Evolutionary conservation across 2,888 invertebrate species (phyloP).

Genomic region (Athrips mouffetella): DNA sequence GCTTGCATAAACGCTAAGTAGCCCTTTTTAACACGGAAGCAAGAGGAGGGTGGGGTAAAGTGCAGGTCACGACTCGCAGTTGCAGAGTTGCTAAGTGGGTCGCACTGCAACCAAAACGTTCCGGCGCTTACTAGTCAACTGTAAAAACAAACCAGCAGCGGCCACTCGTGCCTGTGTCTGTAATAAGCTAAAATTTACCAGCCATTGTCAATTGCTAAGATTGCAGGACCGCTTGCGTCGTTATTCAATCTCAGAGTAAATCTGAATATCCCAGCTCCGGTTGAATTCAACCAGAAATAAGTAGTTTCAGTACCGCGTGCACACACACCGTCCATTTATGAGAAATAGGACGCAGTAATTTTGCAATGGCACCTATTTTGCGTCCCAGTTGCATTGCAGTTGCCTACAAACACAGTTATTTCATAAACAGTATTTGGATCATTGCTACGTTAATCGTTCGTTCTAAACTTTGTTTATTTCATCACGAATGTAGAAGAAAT

Average conservation of each 20-base stretch:
- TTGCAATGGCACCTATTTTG: conserved; percentile 25
- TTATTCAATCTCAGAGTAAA: conserved; percentile 27
- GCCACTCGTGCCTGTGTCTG: conserved; percentile 14
- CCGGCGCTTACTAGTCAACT: conserved; percentile 21
- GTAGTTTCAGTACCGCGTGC: conserved; percentile 21
- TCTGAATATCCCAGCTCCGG: conserved; percentile 13
- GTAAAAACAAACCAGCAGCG: neutral
- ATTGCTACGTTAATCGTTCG: neutral
- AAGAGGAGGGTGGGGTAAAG: neutral
- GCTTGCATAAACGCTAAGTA: conserved; percentile 8
- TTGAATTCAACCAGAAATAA: conserved; percentile 30
- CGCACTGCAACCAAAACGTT: conserved; percentile 13
- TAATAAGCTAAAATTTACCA: conserved; percentile 43
- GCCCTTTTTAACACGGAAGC: conserved; percentile 8
- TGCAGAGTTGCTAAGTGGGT: conserved; percentile 3
- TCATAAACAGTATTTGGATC: no score
- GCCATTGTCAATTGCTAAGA: conserved; percentile 45
- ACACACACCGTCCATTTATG: conserved; percentile 12
- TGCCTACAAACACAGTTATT: conserved; percentile 1
- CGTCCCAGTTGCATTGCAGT: conserved; percentile 17
- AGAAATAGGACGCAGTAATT: conserved; percentile 24
- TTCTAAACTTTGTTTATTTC: no score
- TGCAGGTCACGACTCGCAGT: conserved; percentile 9
- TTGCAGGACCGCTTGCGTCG: conserved; percentile 32
- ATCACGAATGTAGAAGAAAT: no score